Base-by-base conservation (phyloP, 2,113 vertebrate genomes). In the Clarias magur region DNA sequence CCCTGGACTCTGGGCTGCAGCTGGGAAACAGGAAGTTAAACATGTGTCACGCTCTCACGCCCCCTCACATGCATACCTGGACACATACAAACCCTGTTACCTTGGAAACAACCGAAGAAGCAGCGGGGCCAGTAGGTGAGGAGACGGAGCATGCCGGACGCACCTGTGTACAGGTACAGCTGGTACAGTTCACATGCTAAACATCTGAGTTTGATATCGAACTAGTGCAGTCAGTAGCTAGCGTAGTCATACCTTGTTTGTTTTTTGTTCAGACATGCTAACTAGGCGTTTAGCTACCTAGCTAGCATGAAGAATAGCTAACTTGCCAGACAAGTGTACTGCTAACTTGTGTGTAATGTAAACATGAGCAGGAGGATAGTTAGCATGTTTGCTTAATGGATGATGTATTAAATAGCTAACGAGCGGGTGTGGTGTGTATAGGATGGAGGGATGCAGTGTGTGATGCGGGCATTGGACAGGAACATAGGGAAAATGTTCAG, bases 21-120 rank as follows among this genome's bases (percentile, higher is more conserved):
- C 89, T 96, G 2, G 88, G 89, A 88, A 92, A 92, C 48, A 92
- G 95, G 72, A 91, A 90, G 1, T 90, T 93, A 63, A 86, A 90
- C 4, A 30, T 92, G 81, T 93, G 93, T 89, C 91, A 89, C 0
- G 94, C 96, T 9, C 90, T 98, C n/a, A 97, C 96, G 25, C 93
- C 96, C 0, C 90, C 93, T 38, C 96, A 97, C 86, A 91, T 98
- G 62, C 87, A 91, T 42, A 91, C 92, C 11, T 98, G 97, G 96
- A 57, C 89, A 17, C 48, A 88, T 57, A 42, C 91, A n/a, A 4
- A 80, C 4, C 30, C 42, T 17, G 8, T 4, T 27, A 10, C 59
- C 2, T 56, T 5, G 42, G 88, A 87, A 62, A 78, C 62, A 60
- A 87, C n/a, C 67, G 3, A 0, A 73, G 92, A 87, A 62, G 81